phyloP scores from a whole-genome alignment of 2,888 invertebrate genomes.

The Entomobrya proxima region DNA sequence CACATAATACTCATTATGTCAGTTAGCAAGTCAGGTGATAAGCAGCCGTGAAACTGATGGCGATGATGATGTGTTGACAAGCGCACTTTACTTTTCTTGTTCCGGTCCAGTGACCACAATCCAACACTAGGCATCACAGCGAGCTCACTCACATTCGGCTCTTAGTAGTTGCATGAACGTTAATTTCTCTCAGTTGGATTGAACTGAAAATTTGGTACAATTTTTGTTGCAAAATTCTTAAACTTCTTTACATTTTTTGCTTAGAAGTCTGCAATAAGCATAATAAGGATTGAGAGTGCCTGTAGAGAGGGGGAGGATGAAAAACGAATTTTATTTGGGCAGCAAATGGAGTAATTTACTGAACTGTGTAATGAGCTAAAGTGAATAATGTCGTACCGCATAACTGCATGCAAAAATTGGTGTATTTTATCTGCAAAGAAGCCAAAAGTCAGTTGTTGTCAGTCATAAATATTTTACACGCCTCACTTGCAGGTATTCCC shows the following conservation, averaged over 20 bases:
- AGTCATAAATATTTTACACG: no score
- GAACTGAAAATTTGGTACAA: no score
- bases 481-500: no score
- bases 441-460: no score
- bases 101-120: constrained; percentile 4
- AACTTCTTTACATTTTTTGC: background rate
- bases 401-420: background rate
- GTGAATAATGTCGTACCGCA: background rate
- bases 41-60: background rate
- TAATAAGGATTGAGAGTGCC: no score
- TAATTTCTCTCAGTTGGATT: background rate
- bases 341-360: constrained; percentile 1
- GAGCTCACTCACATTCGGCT: background rate
- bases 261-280: no score
- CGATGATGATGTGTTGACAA: constrained; percentile 4
- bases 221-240: background rate
- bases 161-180: no score
- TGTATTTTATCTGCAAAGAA: no score
- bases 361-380: background rate
- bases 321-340: background rate
- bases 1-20: constrained; percentile 1
- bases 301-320: no score
- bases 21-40: background rate
- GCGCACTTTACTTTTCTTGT: background rate
- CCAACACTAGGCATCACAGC: no score